Base-by-base conservation (phyloP, 2,113 vertebrate species). In the Lipophrys pholis region DNA sequence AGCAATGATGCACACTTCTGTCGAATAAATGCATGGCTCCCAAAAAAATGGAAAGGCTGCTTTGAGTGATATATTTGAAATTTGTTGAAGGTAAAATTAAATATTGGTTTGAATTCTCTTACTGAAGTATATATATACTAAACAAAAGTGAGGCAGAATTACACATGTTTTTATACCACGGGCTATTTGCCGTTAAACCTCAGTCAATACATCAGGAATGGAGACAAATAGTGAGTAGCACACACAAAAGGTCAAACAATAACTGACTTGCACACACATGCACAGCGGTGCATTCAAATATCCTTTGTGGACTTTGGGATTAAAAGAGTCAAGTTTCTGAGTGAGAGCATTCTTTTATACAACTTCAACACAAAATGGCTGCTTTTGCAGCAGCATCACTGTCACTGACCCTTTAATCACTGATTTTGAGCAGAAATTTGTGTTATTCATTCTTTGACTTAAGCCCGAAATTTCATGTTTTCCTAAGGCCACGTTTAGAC, bases 281-380 rank as follows among this genome's bases (percentile, higher is more conserved):
- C 45, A 48, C 64, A 52, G n/a, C 61, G 56, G 57, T 50, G 52
- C 67, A 61, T 46, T 41, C 40, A 57, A 36, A 49, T 40, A 14
- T 68, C 17, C 14, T 43, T 53, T 57, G 70, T 82, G 76, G 68
- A 75, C 78, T 86, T 67, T 77, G 42, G 72, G 83, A 89, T 90
- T 80, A 77, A 43, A 42, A 49, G 72, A 73, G 41, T 89, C 78
- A 65, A 9, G 68, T 87, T 82, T 82, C 77, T 39, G 15, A 52
- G 17, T 69, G 66, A 71, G 67, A 80, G 65, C 50, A 40, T 81
- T 60, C 45, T 48, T 46, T 76, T 45, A 73, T 56, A 42, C 36
- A 77, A 45, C 21, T 63, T 56, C 42, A 50, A 53, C 52, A 65
- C 43, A 69, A 69, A 73, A 7, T n/a, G 8, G 30, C 38, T 68